Percentiles rank a stretch among this genome's conserved stretches.
These are phyloP conservation scores for Noturus placidus DNA, from an alignment of 2,113 vertebrate species.

Conservation along the genomic window DNA sequence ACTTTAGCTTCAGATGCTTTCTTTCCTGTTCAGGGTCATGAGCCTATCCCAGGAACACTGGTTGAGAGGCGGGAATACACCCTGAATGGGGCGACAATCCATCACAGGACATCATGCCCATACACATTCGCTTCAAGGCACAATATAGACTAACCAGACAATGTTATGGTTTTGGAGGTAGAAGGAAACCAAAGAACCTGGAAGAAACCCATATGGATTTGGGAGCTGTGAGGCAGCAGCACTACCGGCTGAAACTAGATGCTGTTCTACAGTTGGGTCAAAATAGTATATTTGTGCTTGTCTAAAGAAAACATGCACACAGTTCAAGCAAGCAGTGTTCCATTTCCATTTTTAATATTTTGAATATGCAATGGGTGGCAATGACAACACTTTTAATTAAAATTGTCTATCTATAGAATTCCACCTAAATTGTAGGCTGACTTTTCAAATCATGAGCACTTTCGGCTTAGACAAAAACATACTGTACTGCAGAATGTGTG, in stretches of 20 bases:
- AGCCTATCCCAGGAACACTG: neutral
- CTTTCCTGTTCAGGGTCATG: no score
- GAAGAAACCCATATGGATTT: neutral
- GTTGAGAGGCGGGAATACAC: neutral
- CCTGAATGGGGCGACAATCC: neutral
- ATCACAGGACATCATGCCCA: neutral
- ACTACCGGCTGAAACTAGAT: neutral
- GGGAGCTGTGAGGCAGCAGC: neutral
- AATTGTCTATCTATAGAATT: neutral
- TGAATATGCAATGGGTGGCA: neutral
- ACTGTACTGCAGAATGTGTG: neutral
- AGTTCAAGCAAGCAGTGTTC: neutral
- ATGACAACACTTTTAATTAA: neutral
- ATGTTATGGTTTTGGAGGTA: conserved; percentile 3
- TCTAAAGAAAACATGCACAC: neutral
- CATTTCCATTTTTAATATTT: neutral
- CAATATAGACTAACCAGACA: neutral
- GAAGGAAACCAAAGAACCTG: neutral
- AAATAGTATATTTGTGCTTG: neutral
- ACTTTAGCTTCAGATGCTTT: neutral
- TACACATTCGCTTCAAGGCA: neutral
- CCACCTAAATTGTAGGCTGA: neutral
- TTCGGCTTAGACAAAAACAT: neutral
- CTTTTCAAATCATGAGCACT: neutral
- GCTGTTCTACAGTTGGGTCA: neutral